phyloP scores from a whole-genome alignment of 2,888 invertebrate genomes.

The Drosophila antonietae region DNA sequence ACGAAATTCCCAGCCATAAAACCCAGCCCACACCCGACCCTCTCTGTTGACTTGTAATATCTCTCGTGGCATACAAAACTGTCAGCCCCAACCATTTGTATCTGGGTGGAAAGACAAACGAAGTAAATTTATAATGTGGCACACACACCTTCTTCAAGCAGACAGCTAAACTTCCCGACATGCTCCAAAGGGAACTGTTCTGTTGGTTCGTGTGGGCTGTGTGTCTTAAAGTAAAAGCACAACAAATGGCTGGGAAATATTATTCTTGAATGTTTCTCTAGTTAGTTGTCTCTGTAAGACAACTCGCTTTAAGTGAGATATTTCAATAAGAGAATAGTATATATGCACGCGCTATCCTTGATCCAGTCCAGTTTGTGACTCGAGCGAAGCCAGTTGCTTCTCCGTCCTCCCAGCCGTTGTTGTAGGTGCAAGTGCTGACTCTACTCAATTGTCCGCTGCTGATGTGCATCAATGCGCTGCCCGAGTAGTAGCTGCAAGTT shows the following conservation, averaged over 20 bases:
- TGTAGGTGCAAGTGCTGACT: constrained; percentile 35
- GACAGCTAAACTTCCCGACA: constrained; percentile 29
- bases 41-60: constrained; percentile 19
- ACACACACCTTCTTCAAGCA: constrained; percentile 38
- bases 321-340: background rate
- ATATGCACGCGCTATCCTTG: constrained; percentile 18
- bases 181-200: background rate
- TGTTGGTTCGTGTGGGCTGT: background rate
- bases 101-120: constrained; percentile 38
- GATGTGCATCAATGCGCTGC: constrained; percentile 61
- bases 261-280: constrained; percentile 29
- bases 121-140: constrained; percentile 61
- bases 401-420: background rate
- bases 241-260: constrained; percentile 31
- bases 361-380: constrained; percentile 48
- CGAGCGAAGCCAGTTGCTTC: constrained; percentile 36
- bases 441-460: constrained; percentile 49
- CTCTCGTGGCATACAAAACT: constrained; percentile 38
- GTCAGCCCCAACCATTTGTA: constrained; percentile 36
- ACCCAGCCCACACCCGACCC: background rate
- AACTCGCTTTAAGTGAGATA: background rate
- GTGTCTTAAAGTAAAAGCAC: constrained; percentile 12
- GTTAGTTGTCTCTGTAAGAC: background rate
- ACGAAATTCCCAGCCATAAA: constrained; percentile 10
- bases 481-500: constrained; percentile 48